Conservation (phyloP, 2,113 vertebrate species). For the Bombycilla garrulus region DNA sequence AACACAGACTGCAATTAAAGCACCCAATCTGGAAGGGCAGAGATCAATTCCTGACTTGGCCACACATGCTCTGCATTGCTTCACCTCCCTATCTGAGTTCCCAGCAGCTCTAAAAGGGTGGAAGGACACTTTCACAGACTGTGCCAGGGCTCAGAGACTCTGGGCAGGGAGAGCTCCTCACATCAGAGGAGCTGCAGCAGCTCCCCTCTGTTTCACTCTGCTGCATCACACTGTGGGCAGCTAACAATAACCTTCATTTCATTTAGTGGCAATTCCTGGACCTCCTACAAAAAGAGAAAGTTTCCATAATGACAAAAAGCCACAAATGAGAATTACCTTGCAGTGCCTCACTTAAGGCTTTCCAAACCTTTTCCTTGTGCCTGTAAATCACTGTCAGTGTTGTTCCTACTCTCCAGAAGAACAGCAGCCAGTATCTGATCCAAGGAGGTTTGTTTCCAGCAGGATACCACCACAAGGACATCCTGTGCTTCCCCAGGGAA, state of each 20-base stretch:
- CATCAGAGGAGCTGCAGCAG: neutral
- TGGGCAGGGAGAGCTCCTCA: neutral
- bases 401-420: neutral
- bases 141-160: neutral
- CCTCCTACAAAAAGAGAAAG: neutral
- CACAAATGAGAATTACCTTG: neutral
- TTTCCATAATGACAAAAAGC: neutral
- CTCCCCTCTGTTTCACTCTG: neutral
- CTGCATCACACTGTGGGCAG: neutral
- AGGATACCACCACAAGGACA: neutral
- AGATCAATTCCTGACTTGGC: neutral
- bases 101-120: neutral
- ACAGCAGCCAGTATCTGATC: neutral
- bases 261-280: neutral
- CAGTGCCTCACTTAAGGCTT: neutral
- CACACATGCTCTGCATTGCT: neutral
- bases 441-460: neutral
- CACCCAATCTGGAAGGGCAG: neutral
- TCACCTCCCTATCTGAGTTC: neutral
- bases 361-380: neutral
- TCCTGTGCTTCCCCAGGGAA: neutral
- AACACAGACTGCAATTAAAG: constrained; percentile 9
- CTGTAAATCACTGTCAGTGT: neutral
- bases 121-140: neutral
- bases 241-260: neutral